Evolutionary conservation across 2,888 invertebrate genomes (phyloP).

Genomic region (Drosophila percnosoma): DNA sequence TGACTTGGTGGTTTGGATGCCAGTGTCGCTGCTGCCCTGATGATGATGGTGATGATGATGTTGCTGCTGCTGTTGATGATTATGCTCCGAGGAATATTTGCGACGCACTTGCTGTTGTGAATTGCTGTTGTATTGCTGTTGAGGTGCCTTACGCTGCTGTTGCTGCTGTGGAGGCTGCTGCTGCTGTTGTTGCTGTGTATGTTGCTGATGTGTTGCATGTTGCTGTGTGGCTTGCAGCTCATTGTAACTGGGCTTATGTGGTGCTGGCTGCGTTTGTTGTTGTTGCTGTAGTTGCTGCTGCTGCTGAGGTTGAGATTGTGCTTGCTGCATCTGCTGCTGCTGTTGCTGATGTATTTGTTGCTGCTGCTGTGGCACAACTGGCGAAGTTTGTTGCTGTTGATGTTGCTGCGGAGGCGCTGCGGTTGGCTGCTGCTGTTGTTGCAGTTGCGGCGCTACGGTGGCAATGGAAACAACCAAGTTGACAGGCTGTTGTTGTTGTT

Average conservation of each 20-base stretch:
- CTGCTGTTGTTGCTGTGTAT: slow-evolving; percentile 25
- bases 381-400: slow-evolving; percentile 37
- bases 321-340: slow-evolving; percentile 82
- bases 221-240: not conserved
- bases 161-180: slow-evolving; percentile 52
- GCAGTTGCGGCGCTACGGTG: slow-evolving; percentile 76
- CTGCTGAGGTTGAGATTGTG: slow-evolving; percentile 28
- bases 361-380: slow-evolving; percentile 53
- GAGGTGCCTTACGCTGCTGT: slow-evolving; percentile 55
- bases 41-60: slow-evolving; percentile 54
- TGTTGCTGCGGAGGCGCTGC: slow-evolving; percentile 40
- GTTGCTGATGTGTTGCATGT: slow-evolving; percentile 38
- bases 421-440: slow-evolving; percentile 81
- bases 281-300: slow-evolving; percentile 41
- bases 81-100: slow-evolving; percentile 74
- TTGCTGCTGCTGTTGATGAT: slow-evolving; percentile 60
- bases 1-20: slow-evolving; percentile 79
- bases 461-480: slow-evolving; percentile 51
- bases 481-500: slow-evolving; percentile 37
- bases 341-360: slow-evolving; percentile 34
- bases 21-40: slow-evolving; percentile 68
- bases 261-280: slow-evolving; percentile 14
- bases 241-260: not conserved
- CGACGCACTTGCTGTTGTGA: slow-evolving; percentile 72
- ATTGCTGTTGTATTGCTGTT: slow-evolving; percentile 64